Conservation (phyloP, 2,113 vertebrate species). For the Syrmaticus mikado region DNA sequence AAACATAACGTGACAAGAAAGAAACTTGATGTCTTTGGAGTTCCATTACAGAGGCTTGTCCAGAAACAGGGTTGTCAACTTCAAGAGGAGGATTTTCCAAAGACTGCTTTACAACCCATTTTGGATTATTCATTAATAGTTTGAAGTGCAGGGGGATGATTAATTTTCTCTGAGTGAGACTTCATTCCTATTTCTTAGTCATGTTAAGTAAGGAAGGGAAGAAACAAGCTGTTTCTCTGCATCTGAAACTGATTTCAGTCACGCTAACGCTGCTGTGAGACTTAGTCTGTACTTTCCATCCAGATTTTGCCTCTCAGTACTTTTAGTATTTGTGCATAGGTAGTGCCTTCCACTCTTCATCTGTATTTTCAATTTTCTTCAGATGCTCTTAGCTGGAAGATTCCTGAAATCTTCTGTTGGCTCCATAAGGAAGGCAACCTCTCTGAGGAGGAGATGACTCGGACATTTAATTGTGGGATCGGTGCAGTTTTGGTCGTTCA, state of each 20-base stretch:
- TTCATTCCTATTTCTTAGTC: not conserved
- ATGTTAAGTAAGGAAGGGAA: not conserved
- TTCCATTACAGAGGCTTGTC: not conserved
- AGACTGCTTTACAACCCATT: not conserved
- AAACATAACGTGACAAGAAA: not conserved
- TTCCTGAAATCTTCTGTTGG: conserved; percentile 92
- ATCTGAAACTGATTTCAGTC: not conserved
- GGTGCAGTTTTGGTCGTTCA: conserved; percentile 88
- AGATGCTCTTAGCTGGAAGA: conserved; percentile 91
- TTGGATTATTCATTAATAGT: not conserved
- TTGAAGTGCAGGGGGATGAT: not conserved
- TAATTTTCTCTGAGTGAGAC: not conserved
- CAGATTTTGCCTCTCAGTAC: not conserved
- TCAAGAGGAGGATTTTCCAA: not conserved
- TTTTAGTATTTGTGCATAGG: not conserved
- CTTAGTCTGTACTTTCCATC: not conserved
- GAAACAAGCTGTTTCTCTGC: not conserved
- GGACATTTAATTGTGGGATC: conserved; percentile 95
- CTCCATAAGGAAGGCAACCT: conserved; percentile 87
- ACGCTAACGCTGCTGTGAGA: not conserved
- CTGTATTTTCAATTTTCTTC: conserved; percentile 1
- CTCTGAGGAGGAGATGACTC: conserved; percentile 90
- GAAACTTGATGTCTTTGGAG: not conserved
- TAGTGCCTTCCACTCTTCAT: not conserved
- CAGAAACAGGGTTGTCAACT: not conserved